Percentiles rank a stretch among this genome's conserved stretches.
phyloP scores from a whole-genome alignment of 35 echinoderm and acorn worm genomes.

The Diadema setosum region DNA sequence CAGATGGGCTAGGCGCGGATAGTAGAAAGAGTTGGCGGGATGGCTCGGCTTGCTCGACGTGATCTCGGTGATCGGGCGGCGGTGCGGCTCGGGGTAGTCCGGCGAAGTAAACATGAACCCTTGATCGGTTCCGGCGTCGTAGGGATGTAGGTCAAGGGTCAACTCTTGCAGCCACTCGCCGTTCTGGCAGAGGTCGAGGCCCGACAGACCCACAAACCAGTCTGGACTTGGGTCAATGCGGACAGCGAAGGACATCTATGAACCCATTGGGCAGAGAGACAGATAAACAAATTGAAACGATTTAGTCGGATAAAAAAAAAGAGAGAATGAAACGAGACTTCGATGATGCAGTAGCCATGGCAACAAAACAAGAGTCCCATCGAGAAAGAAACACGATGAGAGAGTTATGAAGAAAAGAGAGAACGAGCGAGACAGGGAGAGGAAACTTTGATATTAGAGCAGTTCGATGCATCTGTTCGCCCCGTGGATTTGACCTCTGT shows the following conservation, averaged over 20 bases:
- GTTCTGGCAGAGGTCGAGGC: conserved; percentile 60
- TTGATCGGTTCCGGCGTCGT: conserved; percentile 81
- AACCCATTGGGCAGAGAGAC: neutral
- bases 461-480: neutral
- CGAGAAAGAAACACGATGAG: too few relatives aligned
- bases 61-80: conserved; percentile 58
- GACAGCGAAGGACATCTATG: conserved; percentile 80
- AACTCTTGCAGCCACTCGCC: conserved; percentile 51
- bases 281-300: neutral
- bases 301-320: neutral
- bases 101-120: conserved; percentile 89
- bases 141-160: conserved; percentile 67
- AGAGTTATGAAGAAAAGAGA: too few relatives aligned
- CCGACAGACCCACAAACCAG: conserved; percentile 83
- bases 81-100: conserved; percentile 36
- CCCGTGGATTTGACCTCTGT: neutral
- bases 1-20: conserved; percentile 47
- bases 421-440: too few relatives aligned
- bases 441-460: too few relatives aligned
- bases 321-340: neutral
- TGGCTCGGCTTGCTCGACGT: conserved; percentile 45
- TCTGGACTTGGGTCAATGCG: conserved; percentile 74
- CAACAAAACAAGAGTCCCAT: too few relatives aligned
- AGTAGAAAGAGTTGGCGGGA: conserved; percentile 79
- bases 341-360: too few relatives aligned